Percentiles rank a stretch among this genome's conserved stretches.
Evolutionary conservation across 2,113 vertebrate species (phyloP).

Genomic region (Oenanthe oenanthe): DNA sequence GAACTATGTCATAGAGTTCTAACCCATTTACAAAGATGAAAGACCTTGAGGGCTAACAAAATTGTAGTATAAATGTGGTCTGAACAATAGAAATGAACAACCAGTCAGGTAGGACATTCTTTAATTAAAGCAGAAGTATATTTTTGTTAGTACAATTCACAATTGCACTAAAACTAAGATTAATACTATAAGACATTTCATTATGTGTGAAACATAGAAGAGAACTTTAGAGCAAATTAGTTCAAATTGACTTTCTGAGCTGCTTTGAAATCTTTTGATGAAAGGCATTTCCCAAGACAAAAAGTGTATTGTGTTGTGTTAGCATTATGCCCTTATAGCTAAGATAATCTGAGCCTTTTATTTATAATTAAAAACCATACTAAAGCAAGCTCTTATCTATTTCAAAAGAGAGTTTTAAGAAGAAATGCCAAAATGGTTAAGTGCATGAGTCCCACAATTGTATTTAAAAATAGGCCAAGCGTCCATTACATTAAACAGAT

Average conservation of each 20-base stretch:
- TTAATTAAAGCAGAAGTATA: conserved; percentile 16
- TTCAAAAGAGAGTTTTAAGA: conserved; percentile 29
- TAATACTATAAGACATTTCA: not conserved
- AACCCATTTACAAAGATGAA: not conserved
- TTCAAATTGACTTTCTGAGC: not conserved
- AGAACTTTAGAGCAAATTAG: not conserved
- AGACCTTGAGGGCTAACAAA: not conserved
- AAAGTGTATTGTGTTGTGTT: not conserved
- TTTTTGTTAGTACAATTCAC: not conserved
- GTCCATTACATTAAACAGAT: not conserved
- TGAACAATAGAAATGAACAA: conserved; percentile 8
- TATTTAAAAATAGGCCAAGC: conserved; percentile 20
- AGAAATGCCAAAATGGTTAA: not conserved
- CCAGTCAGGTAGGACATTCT: not conserved
- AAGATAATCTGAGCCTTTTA: not conserved
- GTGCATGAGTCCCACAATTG: not conserved
- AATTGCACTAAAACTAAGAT: not conserved
- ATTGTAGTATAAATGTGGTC: not conserved
- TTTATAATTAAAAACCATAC: conserved; percentile 15
- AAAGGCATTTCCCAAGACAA: conserved; percentile 16
- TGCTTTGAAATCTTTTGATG: conserved; percentile 15
- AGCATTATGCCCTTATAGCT: not conserved
- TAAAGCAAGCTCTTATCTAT: not conserved
- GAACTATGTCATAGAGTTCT: not conserved
- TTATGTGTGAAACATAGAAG: not conserved